Evolutionary conservation across 1,140 invertebrate species (phyloP).

Genomic region (Streblospio benedicti): DNA sequence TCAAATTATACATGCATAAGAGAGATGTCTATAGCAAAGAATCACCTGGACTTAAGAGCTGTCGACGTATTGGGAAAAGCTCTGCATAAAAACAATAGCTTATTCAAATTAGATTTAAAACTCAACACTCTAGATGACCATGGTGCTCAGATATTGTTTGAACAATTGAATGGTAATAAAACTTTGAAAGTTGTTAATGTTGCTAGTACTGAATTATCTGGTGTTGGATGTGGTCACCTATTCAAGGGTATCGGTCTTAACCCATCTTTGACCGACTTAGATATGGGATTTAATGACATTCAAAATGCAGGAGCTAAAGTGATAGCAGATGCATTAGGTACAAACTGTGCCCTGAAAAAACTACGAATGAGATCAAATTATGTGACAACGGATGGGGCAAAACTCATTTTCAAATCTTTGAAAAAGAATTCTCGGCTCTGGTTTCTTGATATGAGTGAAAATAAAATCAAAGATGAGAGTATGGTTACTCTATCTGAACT

Average conservation of each 20-base stretch:
- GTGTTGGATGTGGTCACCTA: conserved; percentile 1
- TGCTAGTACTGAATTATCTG: conserved; percentile 26
- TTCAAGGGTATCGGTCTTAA: conserved; percentile 8
- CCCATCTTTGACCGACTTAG: conserved; percentile 9
- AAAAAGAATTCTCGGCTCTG: conserved; percentile 25
- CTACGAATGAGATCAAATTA: conserved; percentile 15
- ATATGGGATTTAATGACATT: conserved; percentile 16
- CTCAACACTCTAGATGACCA: conserved; percentile 34
- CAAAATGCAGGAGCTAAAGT: conserved; percentile 1
- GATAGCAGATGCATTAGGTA: conserved; percentile 4
- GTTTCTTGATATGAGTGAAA: conserved; percentile 37
- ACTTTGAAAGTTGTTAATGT: conserved; percentile 34
- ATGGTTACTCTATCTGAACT: conserved; percentile 31
- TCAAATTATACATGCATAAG: conserved; percentile 8
- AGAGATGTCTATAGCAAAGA: conserved; percentile 16
- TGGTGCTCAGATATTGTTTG: conserved; percentile 27
- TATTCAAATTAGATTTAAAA: conserved; percentile 30
- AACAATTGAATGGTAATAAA: conserved; percentile 27
- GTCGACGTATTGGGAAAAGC: not conserved
- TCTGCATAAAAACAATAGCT: conserved; percentile 6
- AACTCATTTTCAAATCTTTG: conserved; percentile 25
- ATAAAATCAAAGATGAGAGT: conserved; percentile 33
- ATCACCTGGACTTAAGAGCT: not conserved
- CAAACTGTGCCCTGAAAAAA: not conserved
- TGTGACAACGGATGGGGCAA: conserved; percentile 28